Evolutionary conservation across 2,888 invertebrate species (phyloP).

Genomic region (Yponomeuta sedellus): DNA sequence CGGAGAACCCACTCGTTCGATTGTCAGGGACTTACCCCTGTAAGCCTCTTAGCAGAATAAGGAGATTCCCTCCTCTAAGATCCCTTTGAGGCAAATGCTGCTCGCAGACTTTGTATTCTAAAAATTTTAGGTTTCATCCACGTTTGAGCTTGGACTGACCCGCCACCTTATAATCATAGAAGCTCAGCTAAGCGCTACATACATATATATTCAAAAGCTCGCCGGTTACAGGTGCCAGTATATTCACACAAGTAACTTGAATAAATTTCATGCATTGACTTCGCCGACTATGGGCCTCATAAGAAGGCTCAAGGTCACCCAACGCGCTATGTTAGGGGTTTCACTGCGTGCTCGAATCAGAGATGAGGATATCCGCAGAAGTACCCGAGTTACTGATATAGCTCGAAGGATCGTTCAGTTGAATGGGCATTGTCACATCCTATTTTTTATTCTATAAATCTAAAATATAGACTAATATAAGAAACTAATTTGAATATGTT

Average conservation of each 20-base stretch:
- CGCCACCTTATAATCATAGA: background rate
- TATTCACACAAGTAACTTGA: background rate
- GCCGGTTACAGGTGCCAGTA: background rate
- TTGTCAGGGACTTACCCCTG: constrained; percentile 64
- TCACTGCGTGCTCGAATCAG: too few species aligned
- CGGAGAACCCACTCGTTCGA: constrained; percentile 40
- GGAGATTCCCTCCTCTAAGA: constrained; percentile 53
- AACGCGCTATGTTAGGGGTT: too few species aligned
- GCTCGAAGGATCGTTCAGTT: too few species aligned
- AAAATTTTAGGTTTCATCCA: constrained; percentile 8
- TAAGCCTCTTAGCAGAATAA: constrained; percentile 67
- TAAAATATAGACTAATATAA: too few species aligned
- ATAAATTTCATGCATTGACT: too few species aligned
- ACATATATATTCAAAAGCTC: background rate
- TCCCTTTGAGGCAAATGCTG: constrained; percentile 30
- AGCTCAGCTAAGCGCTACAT: background rate
- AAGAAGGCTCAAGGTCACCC: too few species aligned
- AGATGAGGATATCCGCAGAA: too few species aligned
- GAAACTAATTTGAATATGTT: too few species aligned
- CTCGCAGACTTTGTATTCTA: constrained; percentile 9
- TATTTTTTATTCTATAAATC: too few species aligned
- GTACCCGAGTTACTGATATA: too few species aligned
- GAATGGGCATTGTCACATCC: too few species aligned
- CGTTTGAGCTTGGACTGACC: background rate
- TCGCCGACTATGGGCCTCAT: too few species aligned